Percentiles rank a stretch among this genome's conserved stretches.
Evolutionary conservation across 2,113 vertebrate genomes (phyloP).

Genomic region (Meles meles): DNA sequence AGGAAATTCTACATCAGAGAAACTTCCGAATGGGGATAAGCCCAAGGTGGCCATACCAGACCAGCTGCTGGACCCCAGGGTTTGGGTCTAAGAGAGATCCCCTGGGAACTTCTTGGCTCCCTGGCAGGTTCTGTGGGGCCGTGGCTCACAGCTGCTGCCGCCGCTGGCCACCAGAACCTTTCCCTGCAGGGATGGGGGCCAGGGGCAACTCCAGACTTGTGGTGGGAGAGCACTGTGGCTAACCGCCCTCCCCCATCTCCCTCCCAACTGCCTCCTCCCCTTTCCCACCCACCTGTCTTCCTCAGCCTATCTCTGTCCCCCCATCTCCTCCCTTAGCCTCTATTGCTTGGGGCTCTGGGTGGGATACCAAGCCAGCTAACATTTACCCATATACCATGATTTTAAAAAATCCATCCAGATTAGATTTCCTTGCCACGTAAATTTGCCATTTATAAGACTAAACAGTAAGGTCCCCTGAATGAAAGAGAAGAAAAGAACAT

Average conservation of each 20-base stretch:
- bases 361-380: background rate
- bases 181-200: background rate
- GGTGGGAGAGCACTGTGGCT: too few relatives aligned
- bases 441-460: background rate
- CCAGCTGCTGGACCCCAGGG: background rate
- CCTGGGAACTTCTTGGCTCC: background rate
- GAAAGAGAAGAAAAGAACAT: background rate
- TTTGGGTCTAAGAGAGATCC: too few relatives aligned
- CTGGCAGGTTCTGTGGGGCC: background rate
- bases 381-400: too few relatives aligned
- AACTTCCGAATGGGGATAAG: background rate
- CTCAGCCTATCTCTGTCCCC: background rate
- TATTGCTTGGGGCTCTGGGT: background rate
- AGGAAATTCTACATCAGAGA: too few relatives aligned
- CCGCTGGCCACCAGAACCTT: background rate
- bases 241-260: rapidly evolving
- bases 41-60: background rate
- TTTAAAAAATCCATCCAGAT: background rate
- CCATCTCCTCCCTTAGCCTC: background rate
- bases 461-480: too few relatives aligned
- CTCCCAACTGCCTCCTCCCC: too few relatives aligned
- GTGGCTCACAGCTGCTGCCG: background rate
- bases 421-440: background rate
- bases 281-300: too few relatives aligned
- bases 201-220: background rate